Evolutionary conservation across 2,113 vertebrate species (phyloP).

Genomic region (Charadrius vociferus): DNA sequence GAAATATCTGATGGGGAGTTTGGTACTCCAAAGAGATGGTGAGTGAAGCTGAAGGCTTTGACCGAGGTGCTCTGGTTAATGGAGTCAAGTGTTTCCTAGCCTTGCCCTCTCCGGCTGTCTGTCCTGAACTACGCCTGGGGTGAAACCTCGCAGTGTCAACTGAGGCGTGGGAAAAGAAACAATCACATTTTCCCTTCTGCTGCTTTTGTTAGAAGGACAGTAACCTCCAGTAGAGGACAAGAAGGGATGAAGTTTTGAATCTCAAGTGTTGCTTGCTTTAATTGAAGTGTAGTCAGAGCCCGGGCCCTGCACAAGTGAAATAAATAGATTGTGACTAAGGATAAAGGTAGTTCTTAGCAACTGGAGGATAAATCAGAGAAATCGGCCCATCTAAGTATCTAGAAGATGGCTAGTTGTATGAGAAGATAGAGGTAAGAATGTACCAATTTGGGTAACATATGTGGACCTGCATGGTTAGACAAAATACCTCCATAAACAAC

Average conservation of each 20-base stretch:
- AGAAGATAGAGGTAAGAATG: background rate
- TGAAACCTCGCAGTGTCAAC: background rate
- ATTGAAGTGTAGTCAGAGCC: background rate
- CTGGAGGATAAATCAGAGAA: background rate
- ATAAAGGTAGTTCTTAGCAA: background rate
- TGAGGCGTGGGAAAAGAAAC: background rate
- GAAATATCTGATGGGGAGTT: background rate
- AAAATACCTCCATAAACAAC: background rate
- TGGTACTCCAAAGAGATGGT: background rate
- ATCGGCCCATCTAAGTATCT: accelerated
- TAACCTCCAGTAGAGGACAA: too few species aligned
- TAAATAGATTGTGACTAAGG: background rate
- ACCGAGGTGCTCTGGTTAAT: accelerated
- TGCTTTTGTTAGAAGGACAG: background rate
- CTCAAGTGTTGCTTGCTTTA: background rate
- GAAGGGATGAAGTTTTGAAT: background rate
- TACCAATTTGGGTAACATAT: background rate
- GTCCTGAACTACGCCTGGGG: background rate
- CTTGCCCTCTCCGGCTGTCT: background rate
- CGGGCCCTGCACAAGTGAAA: background rate
- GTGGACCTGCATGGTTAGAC: background rate
- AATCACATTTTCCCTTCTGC: background rate
- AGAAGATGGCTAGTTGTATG: background rate
- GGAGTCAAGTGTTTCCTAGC: accelerated
- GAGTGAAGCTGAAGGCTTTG: background rate